Base-by-base conservation (phyloP, 2,113 vertebrate species). In the Oreochromis tanganicae region DNA sequence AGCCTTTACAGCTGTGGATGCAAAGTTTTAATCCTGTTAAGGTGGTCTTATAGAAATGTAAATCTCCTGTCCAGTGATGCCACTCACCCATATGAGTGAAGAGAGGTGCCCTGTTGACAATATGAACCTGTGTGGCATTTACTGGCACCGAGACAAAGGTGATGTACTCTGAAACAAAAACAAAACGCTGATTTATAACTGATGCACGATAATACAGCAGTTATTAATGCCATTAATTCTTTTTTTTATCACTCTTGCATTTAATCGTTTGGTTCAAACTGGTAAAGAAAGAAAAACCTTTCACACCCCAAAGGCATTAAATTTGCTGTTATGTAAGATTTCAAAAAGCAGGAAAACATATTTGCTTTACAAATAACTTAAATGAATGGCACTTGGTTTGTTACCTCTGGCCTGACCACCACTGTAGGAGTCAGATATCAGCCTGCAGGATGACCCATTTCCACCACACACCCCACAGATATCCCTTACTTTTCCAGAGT, bases 11-110 rank as follows among this genome's bases (percentile, higher is more conserved):
- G 97, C 99, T 99, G 57, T 38, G 19, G 21, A 52, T 41, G 61
- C 38, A 82, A 75, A 38, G 14, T 21, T 78, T 43, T 11, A 36
- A 17, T 81, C 34, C 5, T 32, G 50, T 73, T 63, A 6, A 21
- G 16, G 11, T 29, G 4, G 12, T 73, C 14, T 43, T 9, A 12
- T 12, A 13, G 27, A 84, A 57, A 81, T n/a, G 2, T 43, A 7
- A 86, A 91, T 41, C 19, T 87, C 10, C 12, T 29, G 2, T 46
- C 9, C 66, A 43, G 54, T 29, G 34, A 57, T 17, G 21, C 6
- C 8, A 48, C 97, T 97, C 94, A 99, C 99, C 99, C 94, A 99
- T 88, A 91, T 99, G 99, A 9, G 99, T 98, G 94, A 99, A 99
- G 84, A 98, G 95, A 1, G 99, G 98, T 19, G 96, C 97, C 85